Conservation (phyloP, 2,888 invertebrate genomes). For the Caenorhabditis drosophilae region DNA sequence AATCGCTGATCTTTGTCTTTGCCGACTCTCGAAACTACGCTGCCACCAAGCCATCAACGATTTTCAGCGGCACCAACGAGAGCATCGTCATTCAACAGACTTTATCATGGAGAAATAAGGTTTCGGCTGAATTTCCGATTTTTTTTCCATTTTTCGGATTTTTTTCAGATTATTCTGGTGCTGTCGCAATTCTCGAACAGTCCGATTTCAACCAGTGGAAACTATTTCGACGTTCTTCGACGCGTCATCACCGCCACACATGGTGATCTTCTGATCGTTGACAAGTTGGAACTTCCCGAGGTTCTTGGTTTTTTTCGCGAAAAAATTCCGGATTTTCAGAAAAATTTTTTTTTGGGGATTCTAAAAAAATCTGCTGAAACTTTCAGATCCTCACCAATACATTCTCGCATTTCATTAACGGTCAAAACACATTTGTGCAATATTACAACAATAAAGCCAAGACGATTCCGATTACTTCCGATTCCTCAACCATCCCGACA, state of each 20-base stretch:
- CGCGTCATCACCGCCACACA: slow-evolving; percentile 33
- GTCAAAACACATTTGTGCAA: slow-evolving; percentile 27
- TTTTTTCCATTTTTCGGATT: too few relatives aligned
- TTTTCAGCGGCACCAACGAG: slow-evolving; percentile 17
- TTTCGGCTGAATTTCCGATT: too few relatives aligned
- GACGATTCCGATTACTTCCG: slow-evolving; percentile 24
- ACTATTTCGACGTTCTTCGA: slow-evolving; percentile 36
- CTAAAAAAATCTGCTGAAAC: too few relatives aligned
- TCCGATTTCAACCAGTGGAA: slow-evolving; percentile 16
- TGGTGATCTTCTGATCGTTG: slow-evolving; percentile 38
- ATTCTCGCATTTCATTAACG: slow-evolving; percentile 13
- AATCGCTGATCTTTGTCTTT: slow-evolving; percentile 27
- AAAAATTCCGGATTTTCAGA: too few relatives aligned
- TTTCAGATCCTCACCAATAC: slow-evolving; percentile 13
- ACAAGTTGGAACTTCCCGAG: slow-evolving; percentile 21
- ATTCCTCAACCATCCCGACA: slow-evolving; percentile 8
- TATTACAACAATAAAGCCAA: slow-evolving; percentile 27
- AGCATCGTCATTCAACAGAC: slow-evolving; percentile 32
- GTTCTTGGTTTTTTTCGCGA: too few relatives aligned
- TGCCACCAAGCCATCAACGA: slow-evolving; percentile 17
- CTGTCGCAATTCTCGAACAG: slow-evolving; percentile 29
- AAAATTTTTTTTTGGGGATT: too few relatives aligned
- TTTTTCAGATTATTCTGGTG: slow-evolving; percentile 27
- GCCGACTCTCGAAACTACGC: slow-evolving; percentile 23
- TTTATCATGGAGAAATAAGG: slow-evolving; percentile 34